A percentile compares a stretch with the other conserved stretches of the same genome.
phyloP scores from a whole-genome alignment of 2,888 invertebrate species.

The Macrosiphum euphorbiae region DNA sequence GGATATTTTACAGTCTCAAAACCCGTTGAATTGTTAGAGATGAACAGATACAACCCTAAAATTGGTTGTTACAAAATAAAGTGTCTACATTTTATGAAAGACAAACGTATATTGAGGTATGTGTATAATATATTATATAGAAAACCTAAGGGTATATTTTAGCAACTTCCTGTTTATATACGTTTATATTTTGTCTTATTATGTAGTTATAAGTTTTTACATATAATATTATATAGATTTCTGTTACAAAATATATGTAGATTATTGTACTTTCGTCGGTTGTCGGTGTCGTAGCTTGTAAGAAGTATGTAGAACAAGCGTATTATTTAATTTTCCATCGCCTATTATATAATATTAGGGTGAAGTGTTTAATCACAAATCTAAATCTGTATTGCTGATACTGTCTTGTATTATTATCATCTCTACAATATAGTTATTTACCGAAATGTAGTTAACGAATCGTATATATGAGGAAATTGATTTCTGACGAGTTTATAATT shows the following conservation, averaged over 20 bases:
- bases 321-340: background rate
- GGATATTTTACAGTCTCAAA: no score
- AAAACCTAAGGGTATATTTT: background rate
- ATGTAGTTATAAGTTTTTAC: background rate
- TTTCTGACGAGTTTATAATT: conserved; percentile 16
- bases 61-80: background rate
- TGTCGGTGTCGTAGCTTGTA: background rate
- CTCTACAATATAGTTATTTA: background rate
- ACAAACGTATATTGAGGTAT: background rate
- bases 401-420: background rate
- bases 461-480: background rate
- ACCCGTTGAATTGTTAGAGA: no score
- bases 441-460: background rate
- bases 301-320: background rate
- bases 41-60: background rate
- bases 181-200: background rate
- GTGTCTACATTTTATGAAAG: background rate
- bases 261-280: background rate
- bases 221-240: background rate
- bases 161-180: background rate
- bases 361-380: background rate
- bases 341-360: background rate
- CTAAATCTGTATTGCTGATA: background rate
- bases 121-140: background rate
- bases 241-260: background rate